phyloP scores from a whole-genome alignment of 2,113 vertebrate genomes.

The Etheostoma cragini region DNA sequence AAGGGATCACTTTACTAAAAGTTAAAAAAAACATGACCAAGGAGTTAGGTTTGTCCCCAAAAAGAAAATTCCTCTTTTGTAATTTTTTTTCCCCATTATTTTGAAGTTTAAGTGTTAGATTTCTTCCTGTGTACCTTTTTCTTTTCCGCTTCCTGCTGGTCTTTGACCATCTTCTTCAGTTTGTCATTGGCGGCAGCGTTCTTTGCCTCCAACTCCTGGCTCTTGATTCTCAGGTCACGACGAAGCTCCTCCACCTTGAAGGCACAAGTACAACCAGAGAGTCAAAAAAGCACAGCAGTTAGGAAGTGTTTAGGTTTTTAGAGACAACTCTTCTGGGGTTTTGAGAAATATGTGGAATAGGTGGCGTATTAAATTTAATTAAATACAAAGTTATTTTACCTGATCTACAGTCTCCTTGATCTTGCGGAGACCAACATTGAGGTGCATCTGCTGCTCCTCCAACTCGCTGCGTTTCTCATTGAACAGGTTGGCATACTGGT shows the following conservation, averaged over 20 bases:
- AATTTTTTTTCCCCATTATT: neutral
- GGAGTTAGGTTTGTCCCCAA: neutral
- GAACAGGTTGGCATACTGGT: constrained; percentile 98
- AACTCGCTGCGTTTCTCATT: constrained; percentile 98
- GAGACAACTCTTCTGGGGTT: neutral
- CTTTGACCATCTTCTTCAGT: constrained; percentile 99
- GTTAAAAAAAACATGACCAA: neutral
- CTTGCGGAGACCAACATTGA: constrained; percentile 97
- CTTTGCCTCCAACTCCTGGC: constrained; percentile 97
- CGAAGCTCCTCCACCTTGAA: constrained; percentile 95
- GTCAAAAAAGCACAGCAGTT: neutral
- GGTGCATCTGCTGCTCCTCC: constrained; percentile 99
- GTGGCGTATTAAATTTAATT: neutral
- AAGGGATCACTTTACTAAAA: neutral
- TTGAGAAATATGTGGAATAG: neutral
- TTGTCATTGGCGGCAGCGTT: constrained; percentile 99
- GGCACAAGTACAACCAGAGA: neutral
- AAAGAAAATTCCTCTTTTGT: neutral
- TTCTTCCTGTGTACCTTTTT: constrained; percentile 88
- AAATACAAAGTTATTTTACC: constrained; percentile 73
- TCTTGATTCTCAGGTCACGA: constrained; percentile 96
- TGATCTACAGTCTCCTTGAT: constrained; percentile 99
- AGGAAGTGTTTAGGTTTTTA: neutral
- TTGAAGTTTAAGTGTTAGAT: neutral
- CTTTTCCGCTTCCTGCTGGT: constrained; percentile 98